Evolutionary conservation across 2,113 vertebrate genomes (phyloP).

Genomic region (Chloroceryle aenea): DNA sequence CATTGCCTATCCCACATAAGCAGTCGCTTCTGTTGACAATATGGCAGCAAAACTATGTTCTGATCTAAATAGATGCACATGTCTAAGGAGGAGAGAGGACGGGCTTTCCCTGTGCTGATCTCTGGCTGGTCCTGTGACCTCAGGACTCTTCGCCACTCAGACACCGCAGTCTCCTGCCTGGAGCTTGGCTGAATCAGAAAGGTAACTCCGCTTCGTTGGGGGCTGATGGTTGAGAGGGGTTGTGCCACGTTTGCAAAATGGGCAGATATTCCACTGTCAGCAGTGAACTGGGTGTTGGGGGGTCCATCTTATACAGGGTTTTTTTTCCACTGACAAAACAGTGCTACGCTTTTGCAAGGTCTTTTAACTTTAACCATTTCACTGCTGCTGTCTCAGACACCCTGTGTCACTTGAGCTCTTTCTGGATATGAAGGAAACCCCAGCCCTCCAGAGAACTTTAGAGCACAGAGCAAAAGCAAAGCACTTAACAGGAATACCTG

Average conservation of each 20-base stretch:
- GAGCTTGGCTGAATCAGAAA: neutral
- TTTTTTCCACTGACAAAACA: neutral
- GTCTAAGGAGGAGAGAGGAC: neutral
- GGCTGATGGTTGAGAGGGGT: neutral
- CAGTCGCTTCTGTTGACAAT: neutral
- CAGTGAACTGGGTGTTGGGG: neutral
- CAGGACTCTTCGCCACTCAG: neutral
- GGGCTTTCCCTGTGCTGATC: neutral
- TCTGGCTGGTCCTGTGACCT: neutral
- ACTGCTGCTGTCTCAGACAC: neutral
- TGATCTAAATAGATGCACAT: neutral
- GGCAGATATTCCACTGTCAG: neutral
- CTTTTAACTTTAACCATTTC: neutral
- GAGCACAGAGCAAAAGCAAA: neutral
- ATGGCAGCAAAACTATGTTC: neutral
- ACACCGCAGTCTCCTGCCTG: neutral
- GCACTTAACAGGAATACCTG: constrained; percentile 10
- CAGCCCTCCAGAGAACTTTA: neutral
- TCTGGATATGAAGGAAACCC: neutral
- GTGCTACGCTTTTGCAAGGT: neutral
- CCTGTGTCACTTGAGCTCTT: neutral
- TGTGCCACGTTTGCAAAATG: neutral
- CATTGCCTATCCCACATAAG: neutral
- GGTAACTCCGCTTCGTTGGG: neutral
- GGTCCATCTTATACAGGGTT: neutral